These are phyloP conservation scores for Orchesella cincta DNA, from an alignment of 1,140 invertebrate species.

Conservation along the genomic window DNA sequence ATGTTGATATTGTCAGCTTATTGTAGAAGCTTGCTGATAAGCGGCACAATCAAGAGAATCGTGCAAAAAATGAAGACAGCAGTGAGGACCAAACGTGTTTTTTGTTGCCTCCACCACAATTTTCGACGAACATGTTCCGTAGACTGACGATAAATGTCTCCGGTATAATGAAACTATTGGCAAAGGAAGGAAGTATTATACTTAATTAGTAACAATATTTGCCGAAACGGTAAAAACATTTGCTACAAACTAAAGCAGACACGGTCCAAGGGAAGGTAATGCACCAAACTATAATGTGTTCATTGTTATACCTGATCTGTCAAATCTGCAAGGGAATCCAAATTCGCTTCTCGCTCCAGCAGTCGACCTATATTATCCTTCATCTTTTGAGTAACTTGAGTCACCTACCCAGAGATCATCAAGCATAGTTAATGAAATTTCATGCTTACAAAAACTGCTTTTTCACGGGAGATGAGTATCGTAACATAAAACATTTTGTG, in stretches of 20 bases:
- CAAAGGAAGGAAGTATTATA: too few species aligned
- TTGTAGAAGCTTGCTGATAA: slow-evolving; percentile 39
- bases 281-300: too few species aligned
- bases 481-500: not conserved
- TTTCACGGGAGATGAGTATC: not conserved
- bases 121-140: slow-evolving; percentile 42
- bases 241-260: too few species aligned
- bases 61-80: slow-evolving; percentile 41
- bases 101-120: slow-evolving; percentile 43
- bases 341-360: slow-evolving; percentile 42
- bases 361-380: slow-evolving; percentile 42
- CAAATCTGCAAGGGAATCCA: slow-evolving; percentile 40
- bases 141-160: slow-evolving; percentile 46
- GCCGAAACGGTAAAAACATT: too few species aligned
- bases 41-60: slow-evolving; percentile 38
- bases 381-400: slow-evolving; percentile 41
- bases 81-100: slow-evolving; percentile 37
- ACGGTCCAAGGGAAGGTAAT: too few species aligned
- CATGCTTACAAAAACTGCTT: not conserved
- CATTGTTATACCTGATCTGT: slow-evolving; percentile 48
- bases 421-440: not conserved
- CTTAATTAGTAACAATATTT: too few species aligned
- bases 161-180: slow-evolving; percentile 40
- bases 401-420: slow-evolving; percentile 28
- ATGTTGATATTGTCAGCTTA: too few species aligned